Evolutionary conservation across 2,797 vertebrate species (phyloP).

Genomic region (Leuciscus waleckii): DNA sequence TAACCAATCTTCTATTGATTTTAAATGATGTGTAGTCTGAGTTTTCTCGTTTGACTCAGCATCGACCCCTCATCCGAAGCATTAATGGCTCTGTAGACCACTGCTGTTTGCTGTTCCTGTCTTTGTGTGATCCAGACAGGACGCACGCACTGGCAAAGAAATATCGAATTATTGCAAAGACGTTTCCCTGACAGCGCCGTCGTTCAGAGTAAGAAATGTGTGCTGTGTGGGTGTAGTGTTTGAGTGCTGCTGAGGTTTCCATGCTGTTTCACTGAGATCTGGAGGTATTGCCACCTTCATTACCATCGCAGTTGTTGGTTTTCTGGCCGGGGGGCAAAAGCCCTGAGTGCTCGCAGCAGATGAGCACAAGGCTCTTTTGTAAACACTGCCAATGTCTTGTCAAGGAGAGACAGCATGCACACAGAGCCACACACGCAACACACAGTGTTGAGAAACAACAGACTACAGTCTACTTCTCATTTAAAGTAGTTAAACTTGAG

Average conservation of each 20-base stretch:
- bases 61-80: constrained; percentile 62
- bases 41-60: constrained; percentile 60
- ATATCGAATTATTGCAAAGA: constrained; percentile 51
- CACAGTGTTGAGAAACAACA: neutral
- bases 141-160: constrained; percentile 42
- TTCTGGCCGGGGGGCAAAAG: constrained; percentile 55
- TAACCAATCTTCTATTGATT: constrained; percentile 60
- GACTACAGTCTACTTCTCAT: neutral
- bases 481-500: neutral
- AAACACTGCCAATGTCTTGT: constrained; percentile 58
- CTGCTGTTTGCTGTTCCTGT: constrained; percentile 48
- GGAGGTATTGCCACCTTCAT: constrained; percentile 52
- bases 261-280: constrained; percentile 48
- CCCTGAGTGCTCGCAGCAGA: constrained; percentile 46
- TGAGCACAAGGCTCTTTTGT: constrained; percentile 62
- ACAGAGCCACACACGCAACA: constrained; percentile 1
- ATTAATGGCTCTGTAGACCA: constrained; percentile 56
- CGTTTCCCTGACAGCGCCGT: constrained; percentile 29
- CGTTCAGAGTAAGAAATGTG: constrained; percentile 24
- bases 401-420: constrained; percentile 47
- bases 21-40: constrained; percentile 55
- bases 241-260: constrained; percentile 43
- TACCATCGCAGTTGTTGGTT: constrained; percentile 52
- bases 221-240: constrained; percentile 43
- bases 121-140: constrained; percentile 42